phyloP scores from a whole-genome alignment of 1,140 invertebrate genomes.

The Bombus vancouverensis region DNA sequence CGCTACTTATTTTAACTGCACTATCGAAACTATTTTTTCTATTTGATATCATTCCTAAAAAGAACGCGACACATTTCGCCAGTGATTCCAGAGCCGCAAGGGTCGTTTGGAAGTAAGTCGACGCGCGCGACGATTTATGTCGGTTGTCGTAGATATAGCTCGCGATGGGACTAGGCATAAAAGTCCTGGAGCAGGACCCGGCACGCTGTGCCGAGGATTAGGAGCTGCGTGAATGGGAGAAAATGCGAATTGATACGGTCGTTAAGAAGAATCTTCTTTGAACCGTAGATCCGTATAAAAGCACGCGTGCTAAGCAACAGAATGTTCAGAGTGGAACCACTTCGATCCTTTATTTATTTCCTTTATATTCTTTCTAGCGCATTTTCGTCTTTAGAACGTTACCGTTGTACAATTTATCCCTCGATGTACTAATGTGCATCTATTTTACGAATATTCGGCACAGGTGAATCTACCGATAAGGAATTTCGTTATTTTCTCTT shows the following conservation, averaged over 20 bases:
- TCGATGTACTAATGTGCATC: not conserved
- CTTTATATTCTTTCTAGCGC: not conserved
- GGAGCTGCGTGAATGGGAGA: constrained; percentile 70
- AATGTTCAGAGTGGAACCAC: not conserved
- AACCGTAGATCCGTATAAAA: constrained; percentile 46
- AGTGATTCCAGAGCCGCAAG: not conserved
- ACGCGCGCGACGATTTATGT: constrained; percentile 60
- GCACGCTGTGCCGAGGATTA: constrained; percentile 64
- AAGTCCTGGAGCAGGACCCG: constrained; percentile 56
- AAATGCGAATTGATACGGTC: constrained; percentile 76
- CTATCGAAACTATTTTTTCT: too few relatives aligned
- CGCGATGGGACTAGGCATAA: constrained; percentile 59
- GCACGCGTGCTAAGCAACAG: constrained; percentile 46
- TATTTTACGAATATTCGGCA: not conserved
- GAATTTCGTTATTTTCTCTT: not conserved
- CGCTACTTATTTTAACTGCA: not conserved
- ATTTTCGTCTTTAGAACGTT: constrained; percentile 1
- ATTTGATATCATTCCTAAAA: not conserved
- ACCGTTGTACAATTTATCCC: constrained; percentile 54
- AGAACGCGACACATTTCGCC: not conserved
- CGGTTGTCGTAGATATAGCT: constrained; percentile 49
- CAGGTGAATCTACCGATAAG: constrained; percentile 16
- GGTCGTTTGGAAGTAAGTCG: constrained; percentile 48
- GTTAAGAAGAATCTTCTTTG: constrained; percentile 71
- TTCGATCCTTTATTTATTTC: constrained; percentile 41